Evolutionary conservation across 2,888 invertebrate species (phyloP).

Genomic region (Lasiommata megera): DNA sequence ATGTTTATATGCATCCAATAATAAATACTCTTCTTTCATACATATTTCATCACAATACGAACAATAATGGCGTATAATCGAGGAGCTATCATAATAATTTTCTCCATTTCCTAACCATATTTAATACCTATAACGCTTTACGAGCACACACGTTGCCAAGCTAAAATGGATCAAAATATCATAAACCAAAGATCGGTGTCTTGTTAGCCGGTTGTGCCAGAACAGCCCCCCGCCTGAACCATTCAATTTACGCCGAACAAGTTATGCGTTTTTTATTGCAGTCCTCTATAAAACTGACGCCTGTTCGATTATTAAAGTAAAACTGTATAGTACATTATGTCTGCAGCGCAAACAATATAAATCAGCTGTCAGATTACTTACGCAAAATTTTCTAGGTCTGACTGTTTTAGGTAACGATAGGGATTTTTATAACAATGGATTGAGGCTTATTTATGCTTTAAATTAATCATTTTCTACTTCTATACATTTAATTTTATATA

Average conservation of each 20-base stretch:
- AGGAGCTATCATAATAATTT: slow-evolving; percentile 36
- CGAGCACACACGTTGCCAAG: slow-evolving; percentile 34
- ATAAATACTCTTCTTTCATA: slow-evolving; percentile 9
- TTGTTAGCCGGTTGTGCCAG: slow-evolving; percentile 22
- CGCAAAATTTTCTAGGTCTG: no score
- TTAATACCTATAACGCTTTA: slow-evolving; percentile 59
- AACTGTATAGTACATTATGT: slow-evolving; percentile 28
- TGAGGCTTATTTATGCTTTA: no score
- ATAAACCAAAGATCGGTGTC: slow-evolving; percentile 37
- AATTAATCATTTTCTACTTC: no score
- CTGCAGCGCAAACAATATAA: slow-evolving; percentile 10
- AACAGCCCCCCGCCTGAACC: slow-evolving; percentile 47
- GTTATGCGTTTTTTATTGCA: slow-evolving; percentile 77
- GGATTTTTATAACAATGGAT: no score
- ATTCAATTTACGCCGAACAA: slow-evolving; percentile 71
- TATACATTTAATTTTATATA: no score
- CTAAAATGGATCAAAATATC: slow-evolving; percentile 41
- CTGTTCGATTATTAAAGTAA: slow-evolving; percentile 50
- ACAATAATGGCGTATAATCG: slow-evolving; percentile 22
- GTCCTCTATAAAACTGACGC: slow-evolving; percentile 64
- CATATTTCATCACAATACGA: slow-evolving; percentile 27
- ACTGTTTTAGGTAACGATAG: no score
- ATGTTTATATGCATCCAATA: no score
- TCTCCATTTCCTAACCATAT: slow-evolving; percentile 37
- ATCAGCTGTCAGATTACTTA: not conserved